A percentile compares a stretch with the other conserved stretches of the same genome.
phyloP scores from a whole-genome alignment of 2,888 invertebrate genomes.

The Conops quadrifasciatus region DNA sequence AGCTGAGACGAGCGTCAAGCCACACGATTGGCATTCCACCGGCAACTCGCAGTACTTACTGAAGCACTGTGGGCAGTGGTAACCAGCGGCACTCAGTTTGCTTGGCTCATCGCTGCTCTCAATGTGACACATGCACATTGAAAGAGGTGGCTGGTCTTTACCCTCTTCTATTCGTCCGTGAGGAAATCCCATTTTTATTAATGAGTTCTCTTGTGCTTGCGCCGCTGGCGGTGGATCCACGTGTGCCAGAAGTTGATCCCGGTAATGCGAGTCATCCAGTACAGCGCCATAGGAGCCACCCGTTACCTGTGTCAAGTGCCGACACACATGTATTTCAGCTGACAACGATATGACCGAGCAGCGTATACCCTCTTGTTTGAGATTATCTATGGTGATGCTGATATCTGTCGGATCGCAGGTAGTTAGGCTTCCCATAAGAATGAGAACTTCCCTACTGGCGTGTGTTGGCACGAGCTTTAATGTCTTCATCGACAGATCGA shows the following conservation, averaged over 20 bases:
- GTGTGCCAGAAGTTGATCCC: slow-evolving; percentile 73
- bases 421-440: slow-evolving; percentile 92
- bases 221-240: slow-evolving; percentile 79
- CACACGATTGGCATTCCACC: slow-evolving; percentile 95
- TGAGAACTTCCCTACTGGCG: slow-evolving; percentile 91
- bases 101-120: slow-evolving; percentile 76
- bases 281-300: slow-evolving; percentile 87
- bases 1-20: slow-evolving; percentile 94
- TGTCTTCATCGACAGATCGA: slow-evolving; percentile 86
- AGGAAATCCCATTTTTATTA: slow-evolving; percentile 97
- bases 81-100: slow-evolving; percentile 79
- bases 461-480: slow-evolving; percentile 91
- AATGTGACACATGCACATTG: slow-evolving; percentile 93
- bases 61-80: slow-evolving; percentile 93
- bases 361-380: slow-evolving; percentile 84
- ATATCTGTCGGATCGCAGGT: slow-evolving; percentile 98
- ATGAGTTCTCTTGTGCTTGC: slow-evolving; percentile 75
- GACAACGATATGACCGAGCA: slow-evolving; percentile 95
- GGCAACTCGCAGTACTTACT: slow-evolving; percentile 98
- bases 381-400: slow-evolving; percentile 76
- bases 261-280: slow-evolving; percentile 82
- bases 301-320: slow-evolving; percentile 84
- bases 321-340: slow-evolving; percentile 93
- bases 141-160: slow-evolving; percentile 76
- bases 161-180: slow-evolving; percentile 74